Evolutionary conservation across 2,888 invertebrate genomes (phyloP).

Genomic region (Seladonia tumulorum): DNA sequence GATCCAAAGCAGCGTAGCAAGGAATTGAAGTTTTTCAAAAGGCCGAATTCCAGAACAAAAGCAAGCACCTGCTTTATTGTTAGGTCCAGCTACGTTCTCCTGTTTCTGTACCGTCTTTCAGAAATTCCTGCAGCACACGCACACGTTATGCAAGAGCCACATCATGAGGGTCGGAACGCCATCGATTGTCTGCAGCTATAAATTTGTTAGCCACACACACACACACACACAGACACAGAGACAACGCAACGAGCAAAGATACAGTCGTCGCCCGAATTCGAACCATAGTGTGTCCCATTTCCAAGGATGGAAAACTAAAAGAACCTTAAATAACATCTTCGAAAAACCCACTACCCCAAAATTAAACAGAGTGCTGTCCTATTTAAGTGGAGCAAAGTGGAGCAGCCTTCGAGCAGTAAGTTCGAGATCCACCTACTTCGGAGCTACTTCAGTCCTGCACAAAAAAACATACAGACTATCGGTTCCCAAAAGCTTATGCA

Average conservation of each 20-base stretch:
- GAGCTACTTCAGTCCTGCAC: not conserved
- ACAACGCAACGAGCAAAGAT: not conserved
- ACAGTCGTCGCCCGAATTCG: not conserved
- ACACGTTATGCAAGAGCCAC: not conserved
- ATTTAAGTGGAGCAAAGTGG: constrained; percentile 16
- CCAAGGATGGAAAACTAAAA: not conserved
- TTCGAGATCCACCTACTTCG: constrained; percentile 12
- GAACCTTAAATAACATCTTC: constrained; percentile 4
- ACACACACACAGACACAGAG: not conserved
- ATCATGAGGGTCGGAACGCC: not conserved
- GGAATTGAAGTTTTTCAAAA: not conserved
- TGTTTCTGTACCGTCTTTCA: not conserved
- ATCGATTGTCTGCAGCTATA: not conserved
- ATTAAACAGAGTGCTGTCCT: constrained; percentile 27
- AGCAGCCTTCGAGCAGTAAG: not conserved
- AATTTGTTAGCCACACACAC: not conserved
- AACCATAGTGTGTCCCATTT: not conserved
- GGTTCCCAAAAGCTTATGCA: not conserved
- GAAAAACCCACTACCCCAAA: constrained; percentile 16
- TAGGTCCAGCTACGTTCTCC: not conserved
- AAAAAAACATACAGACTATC: constrained; percentile 3
- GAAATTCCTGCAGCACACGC: not conserved
- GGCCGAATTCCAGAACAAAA: not conserved
- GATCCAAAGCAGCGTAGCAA: not conserved
- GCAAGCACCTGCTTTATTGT: not conserved